Base-by-base conservation (phyloP, 2,888 invertebrate genomes). In the Brassicogethes aeneus region DNA sequence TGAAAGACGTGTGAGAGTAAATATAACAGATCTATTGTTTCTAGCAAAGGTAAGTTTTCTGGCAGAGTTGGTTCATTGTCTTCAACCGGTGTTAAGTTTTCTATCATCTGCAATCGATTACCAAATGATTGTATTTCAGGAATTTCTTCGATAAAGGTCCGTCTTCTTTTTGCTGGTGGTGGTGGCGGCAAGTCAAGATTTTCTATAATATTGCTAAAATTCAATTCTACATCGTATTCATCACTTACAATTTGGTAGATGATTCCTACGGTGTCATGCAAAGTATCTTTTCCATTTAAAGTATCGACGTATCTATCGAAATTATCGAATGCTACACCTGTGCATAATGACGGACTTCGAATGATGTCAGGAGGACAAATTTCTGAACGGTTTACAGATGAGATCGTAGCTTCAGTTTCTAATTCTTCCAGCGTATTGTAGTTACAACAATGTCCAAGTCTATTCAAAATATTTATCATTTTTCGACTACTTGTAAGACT, bases 71-170 rank as follows among this genome's bases (percentile, higher is more conserved):
- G 31, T 46, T 52, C 47, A 45, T 37, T 43, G 42, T 50, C 40
- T 44, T 46, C 39, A 42, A 46, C 33, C 16, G 50, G 42, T 42
- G 43, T 43, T 35, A 44, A 36, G 15, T 34, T 15, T 39, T 39
- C 45, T 16, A 46, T 43, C 41, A 54, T 52, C 44, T 52, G 55
- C 29, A 45, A 43, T 47, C 47, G 50, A 40, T 53, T 52, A 45
- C 35, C 51, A 51, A 30, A 48, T 47, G 31, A 16, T 42, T 29
- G 44, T 44, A 37, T 52, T 46, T 32, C 39, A 14, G 30, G 36
- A 29, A 48, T 40, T 15, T 36, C 51, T 32, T 54, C 53, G 30
- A 56, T 48, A 32, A 48, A 47, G 45, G 53, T 48, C 41, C 51
- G 44, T 52, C 44, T 43, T 46, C 46, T 45, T 50, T 45, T 30